These are phyloP conservation scores for Bergia sp. DNA, from an alignment of 92 coral and sea anemone genomes.

Conservation along the genomic window DNA sequence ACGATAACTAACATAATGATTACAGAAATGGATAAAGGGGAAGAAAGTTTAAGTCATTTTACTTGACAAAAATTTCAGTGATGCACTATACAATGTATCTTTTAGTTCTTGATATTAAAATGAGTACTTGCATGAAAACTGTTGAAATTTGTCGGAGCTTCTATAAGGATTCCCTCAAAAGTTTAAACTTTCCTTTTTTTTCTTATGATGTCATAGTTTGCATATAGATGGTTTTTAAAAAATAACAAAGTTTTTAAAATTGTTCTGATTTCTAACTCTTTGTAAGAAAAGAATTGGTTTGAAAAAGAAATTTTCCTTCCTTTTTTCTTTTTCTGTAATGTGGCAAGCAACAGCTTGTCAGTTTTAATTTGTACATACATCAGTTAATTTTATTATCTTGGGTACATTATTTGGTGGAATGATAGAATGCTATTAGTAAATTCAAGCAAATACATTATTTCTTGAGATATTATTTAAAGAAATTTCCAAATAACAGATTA, in stretches of 20 bases:
- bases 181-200: neutral
- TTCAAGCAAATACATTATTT: slow-evolving; percentile 18
- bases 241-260: neutral
- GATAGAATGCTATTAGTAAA: neutral
- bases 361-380: slow-evolving; percentile 41
- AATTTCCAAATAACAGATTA: slow-evolving; percentile 30
- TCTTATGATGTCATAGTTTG: neutral
- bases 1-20: neutral
- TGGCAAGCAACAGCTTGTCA: slow-evolving; percentile 1
- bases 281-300: neutral
- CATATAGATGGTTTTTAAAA: neutral
- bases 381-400: slow-evolving; percentile 20
- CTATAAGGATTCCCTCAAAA: neutral
- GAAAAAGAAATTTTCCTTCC: neutral
- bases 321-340: slow-evolving; percentile 23
- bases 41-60: neutral
- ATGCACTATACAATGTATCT: neutral
- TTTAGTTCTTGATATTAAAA: too few relatives aligned
- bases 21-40: neutral
- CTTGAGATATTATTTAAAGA: slow-evolving; percentile 37
- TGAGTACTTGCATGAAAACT: too few relatives aligned
- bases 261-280: neutral
- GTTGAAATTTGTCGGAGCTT: neutral
- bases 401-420: slow-evolving; percentile 17
- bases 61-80: neutral